phyloP scores from a whole-genome alignment of 2,888 invertebrate species.

The Torymus tubicola region DNA sequence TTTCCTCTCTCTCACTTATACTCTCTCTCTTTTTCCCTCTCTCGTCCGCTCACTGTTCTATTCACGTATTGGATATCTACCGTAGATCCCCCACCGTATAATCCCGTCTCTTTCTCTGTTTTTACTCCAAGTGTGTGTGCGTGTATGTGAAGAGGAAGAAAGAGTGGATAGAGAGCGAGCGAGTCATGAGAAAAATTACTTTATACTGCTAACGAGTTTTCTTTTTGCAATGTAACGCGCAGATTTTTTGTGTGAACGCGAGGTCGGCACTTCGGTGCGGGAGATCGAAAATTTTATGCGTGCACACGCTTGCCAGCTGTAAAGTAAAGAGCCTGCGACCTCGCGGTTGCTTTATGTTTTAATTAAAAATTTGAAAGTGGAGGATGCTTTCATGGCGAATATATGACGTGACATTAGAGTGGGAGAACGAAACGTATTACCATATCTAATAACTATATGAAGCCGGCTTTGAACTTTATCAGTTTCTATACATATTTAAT shows the following conservation, averaged over 20 bases:
- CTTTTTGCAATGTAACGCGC: slow-evolving; percentile 4
- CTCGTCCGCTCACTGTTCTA: slow-evolving; percentile 4
- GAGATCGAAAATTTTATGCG: neutral
- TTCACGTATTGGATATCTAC: slow-evolving; percentile 14
- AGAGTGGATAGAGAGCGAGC: neutral
- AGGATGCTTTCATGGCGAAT: too few species aligned
- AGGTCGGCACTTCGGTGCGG: too few species aligned
- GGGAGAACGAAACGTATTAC: too few species aligned
- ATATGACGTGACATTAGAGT: too few species aligned
- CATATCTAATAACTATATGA: too few species aligned
- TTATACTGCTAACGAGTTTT: slow-evolving; percentile 41
- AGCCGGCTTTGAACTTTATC: too few species aligned
- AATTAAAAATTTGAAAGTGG: too few species aligned
- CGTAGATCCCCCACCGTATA: neutral
- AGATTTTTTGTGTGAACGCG: too few species aligned
- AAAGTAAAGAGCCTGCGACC: too few species aligned
- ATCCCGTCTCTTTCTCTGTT: slow-evolving; percentile 15
- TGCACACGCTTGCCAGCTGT: too few species aligned
- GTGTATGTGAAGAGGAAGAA: neutral
- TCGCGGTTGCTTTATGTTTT: too few species aligned
- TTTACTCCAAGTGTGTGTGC: neutral
- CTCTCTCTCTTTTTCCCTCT: neutral
- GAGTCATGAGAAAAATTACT: slow-evolving; percentile 29
- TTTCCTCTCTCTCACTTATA: neutral
- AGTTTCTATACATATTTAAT: too few species aligned